phyloP scores from a whole-genome alignment of 92 coral and sea anemone species.

The Umimayanthus kanabou region DNA sequence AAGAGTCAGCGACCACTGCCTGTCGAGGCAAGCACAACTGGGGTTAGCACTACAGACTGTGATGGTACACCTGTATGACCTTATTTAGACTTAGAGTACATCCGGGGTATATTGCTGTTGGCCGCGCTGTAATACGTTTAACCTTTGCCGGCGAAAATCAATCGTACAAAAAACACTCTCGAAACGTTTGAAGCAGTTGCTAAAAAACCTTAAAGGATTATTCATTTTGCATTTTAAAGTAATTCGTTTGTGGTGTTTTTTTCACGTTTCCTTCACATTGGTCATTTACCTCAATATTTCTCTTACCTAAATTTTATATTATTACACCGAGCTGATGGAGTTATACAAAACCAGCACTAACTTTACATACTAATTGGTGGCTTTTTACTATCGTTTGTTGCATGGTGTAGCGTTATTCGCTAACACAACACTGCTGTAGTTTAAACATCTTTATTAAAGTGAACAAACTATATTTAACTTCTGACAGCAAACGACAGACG shows the following conservation, averaged over 20 bases:
- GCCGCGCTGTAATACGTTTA: background rate
- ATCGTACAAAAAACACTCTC: background rate
- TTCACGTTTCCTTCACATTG: no score
- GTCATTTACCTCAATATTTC: background rate
- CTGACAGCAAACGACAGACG: background rate
- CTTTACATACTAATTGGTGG: no score
- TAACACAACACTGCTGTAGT: background rate
- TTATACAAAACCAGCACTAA: no score
- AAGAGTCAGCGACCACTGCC: slow-evolving; percentile 51
- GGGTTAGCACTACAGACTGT: background rate
- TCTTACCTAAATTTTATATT: no score
- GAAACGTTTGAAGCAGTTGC: background rate
- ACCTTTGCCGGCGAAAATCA: background rate
- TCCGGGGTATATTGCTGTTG: background rate
- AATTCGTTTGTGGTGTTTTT: background rate
- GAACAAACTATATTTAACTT: background rate
- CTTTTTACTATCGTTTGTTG: no score
- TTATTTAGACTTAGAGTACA: background rate
- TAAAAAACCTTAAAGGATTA: background rate
- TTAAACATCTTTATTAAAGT: no score
- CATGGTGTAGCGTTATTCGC: no score
- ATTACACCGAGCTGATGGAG: no score
- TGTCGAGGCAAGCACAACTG: slow-evolving; percentile 34
- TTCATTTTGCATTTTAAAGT: background rate
- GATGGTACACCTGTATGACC: slow-evolving; percentile 44